These are phyloP conservation scores for Galemys pyrenaicus DNA, from an alignment of 2,113 vertebrate genomes.

Conservation along the genomic window DNA sequence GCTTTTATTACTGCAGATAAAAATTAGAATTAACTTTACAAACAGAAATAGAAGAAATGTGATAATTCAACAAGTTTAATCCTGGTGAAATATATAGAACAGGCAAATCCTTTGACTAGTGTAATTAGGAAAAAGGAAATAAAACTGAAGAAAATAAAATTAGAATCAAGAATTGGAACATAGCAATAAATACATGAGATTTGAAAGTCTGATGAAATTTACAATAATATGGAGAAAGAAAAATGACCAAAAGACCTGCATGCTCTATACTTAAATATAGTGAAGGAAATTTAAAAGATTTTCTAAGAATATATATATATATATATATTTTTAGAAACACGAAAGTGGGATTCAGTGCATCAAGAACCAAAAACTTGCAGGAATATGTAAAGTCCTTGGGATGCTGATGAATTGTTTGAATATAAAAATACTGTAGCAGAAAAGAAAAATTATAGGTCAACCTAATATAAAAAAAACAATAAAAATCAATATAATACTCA, in stretches of 20 bases:
- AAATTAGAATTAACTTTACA: conserved; percentile 36
- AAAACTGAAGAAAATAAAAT: conserved; percentile 34
- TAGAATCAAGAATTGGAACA: not conserved
- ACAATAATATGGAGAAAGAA: not conserved
- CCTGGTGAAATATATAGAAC: not conserved
- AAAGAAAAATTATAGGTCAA: not conserved
- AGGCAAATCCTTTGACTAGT: conserved; percentile 18
- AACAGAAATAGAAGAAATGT: conserved; percentile 9
- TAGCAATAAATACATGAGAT: not conserved
- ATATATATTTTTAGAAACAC: no score
- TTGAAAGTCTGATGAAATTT: conserved; percentile 26
- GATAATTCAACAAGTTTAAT: not conserved
- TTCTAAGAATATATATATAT: conserved; percentile 12
- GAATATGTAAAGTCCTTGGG: not conserved
- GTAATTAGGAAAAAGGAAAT: not conserved
- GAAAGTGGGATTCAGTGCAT: not conserved
- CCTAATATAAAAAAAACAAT: not conserved
- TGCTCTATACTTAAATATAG: not conserved
- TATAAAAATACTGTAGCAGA: not conserved
- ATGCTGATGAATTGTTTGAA: not conserved
- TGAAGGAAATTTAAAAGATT: not conserved
- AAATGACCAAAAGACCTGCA: not conserved
- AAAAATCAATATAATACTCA: not conserved
- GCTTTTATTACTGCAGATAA: conserved; percentile 31
- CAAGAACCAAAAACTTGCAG: not conserved